A percentile compares a stretch with the other conserved stretches of the same genome.
phyloP scores from a whole-genome alignment of 2,113 vertebrate genomes.

The Theristicus caerulescens region DNA sequence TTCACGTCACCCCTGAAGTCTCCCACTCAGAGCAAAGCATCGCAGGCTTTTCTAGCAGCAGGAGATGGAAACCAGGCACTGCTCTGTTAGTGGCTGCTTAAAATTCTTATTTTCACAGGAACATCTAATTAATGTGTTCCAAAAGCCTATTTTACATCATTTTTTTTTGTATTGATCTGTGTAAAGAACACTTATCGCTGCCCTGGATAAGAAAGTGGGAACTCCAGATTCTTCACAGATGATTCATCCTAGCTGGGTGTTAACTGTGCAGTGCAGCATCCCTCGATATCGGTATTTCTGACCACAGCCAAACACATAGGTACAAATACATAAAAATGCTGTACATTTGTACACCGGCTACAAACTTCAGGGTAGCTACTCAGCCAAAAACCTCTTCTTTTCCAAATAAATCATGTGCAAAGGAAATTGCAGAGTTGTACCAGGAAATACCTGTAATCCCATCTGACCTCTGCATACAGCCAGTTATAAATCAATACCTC shows the following conservation, averaged over 20 bases:
- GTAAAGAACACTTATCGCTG: not conserved
- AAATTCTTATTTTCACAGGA: not conserved
- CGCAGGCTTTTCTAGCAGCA: not conserved
- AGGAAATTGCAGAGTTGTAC: not conserved
- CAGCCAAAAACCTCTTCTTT: not conserved
- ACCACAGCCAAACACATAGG: not conserved
- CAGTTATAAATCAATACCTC: not conserved
- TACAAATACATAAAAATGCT: accelerated
- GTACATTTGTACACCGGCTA: accelerated
- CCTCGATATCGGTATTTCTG: not conserved
- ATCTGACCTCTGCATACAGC: not conserved
- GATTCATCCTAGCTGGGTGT: not conserved
- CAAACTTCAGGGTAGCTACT: not conserved
- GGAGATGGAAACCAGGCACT: not conserved
- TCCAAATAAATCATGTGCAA: not conserved
- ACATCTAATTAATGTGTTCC: not conserved
- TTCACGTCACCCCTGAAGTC: accelerated
- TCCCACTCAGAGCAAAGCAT: not conserved
- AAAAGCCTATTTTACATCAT: accelerated
- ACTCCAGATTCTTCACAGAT: not conserved
- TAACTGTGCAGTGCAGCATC: not conserved
- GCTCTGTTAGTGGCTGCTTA: not conserved
- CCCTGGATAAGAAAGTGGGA: not conserved
- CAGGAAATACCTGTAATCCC: not conserved
- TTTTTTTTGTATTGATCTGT: not conserved